phyloP scores from a whole-genome alignment of 2,113 vertebrate genomes.

The Potamarius usumacintae region DNA sequence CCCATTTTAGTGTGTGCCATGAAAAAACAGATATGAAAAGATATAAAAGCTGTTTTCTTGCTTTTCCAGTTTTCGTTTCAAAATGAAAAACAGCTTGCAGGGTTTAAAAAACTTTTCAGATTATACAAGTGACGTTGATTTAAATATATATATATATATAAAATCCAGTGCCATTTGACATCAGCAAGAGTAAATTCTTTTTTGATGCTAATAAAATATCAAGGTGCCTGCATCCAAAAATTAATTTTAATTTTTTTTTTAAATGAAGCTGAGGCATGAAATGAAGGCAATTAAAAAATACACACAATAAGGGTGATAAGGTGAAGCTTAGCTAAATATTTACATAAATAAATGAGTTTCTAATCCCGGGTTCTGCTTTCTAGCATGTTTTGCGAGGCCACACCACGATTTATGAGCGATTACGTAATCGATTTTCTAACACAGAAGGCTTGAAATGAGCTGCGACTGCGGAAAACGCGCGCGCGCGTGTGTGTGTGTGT shows the following conservation, averaged over 20 bases:
- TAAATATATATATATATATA: neutral
- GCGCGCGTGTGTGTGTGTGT: slow-evolving; percentile 8
- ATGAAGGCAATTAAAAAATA: slow-evolving; percentile 17
- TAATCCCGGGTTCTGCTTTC: slow-evolving; percentile 10
- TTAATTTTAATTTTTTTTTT: neutral
- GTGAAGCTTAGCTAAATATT: slow-evolving; percentile 22
- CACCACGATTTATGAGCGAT: neutral
- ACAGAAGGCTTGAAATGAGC: slow-evolving; percentile 29
- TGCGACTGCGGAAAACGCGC: slow-evolving; percentile 7
- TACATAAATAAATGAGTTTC: slow-evolving; percentile 27
- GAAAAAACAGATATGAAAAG: neutral
- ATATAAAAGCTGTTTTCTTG: neutral
- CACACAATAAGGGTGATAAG: slow-evolving; percentile 12
- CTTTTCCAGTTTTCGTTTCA: no score
- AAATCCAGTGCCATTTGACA: neutral
- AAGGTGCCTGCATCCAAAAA: neutral
- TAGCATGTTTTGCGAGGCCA: neutral
- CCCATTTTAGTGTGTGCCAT: neutral
- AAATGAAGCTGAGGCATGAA: slow-evolving; percentile 21
- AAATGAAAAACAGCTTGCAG: neutral
- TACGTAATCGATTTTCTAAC: slow-evolving; percentile 26
- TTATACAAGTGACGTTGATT: neutral
- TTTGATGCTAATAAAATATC: slow-evolving; percentile 3
- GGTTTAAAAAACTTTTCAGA: neutral
- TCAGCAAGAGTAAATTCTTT: neutral